Evolutionary conservation across 2,888 invertebrate species (phyloP).

Genomic region (Penaeus monodon): DNA sequence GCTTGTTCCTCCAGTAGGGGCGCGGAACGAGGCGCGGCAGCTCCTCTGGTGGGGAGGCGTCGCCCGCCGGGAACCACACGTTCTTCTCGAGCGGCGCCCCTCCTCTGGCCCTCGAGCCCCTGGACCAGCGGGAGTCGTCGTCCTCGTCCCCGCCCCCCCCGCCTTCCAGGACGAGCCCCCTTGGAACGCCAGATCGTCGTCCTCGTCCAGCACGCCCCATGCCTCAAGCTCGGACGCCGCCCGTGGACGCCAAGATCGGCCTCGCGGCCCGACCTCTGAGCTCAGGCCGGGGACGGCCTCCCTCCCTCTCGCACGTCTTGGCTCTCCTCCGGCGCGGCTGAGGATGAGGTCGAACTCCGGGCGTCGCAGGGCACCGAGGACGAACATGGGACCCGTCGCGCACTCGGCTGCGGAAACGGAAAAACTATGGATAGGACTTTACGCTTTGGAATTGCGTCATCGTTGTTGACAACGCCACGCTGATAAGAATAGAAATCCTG

Average conservation of each 20-base stretch:
- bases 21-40: conserved; percentile 47
- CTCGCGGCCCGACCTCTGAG: too few relatives aligned
- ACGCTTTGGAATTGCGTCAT: background rate
- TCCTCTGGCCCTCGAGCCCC: background rate
- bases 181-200: too few relatives aligned
- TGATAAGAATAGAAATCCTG: too few relatives aligned
- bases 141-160: background rate
- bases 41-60: conserved; percentile 31
- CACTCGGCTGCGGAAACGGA: conserved; percentile 11
- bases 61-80: conserved; percentile 41
- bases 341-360: conserved; percentile 56
- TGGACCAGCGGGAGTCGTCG: background rate
- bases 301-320: too few relatives aligned
- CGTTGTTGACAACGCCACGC: background rate
- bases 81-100: conserved; percentile 32
- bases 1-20: conserved; percentile 58
- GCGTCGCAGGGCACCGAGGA: conserved; percentile 47
- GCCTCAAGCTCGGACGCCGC: too few relatives aligned
- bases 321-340: conserved; percentile 22
- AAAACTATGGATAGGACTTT: too few relatives aligned
- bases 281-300: too few relatives aligned
- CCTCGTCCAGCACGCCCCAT: too few relatives aligned
- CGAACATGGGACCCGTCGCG: conserved; percentile 47
- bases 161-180: background rate
- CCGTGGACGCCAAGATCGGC: background rate